Conservation (phyloP, 1,140 invertebrate species). For the silkworm (Bombyx mori) region ASM3026992v2 NC_085130.1:6760501-6761000, state of each 20-base stretch:
- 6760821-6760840: slow-evolving; percentile 43
- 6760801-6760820: slow-evolving; percentile 57
- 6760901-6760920: slow-evolving; percentile 53
- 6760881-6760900: slow-evolving; percentile 48
- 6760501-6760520: slow-evolving; percentile 43
- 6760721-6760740: slow-evolving; percentile 24
- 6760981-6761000: slow-evolving; percentile 72
- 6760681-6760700: slow-evolving; percentile 30
- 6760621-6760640: neutral
- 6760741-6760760: slow-evolving; percentile 43
- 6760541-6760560: slow-evolving; percentile 22
- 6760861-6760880: slow-evolving; percentile 36
- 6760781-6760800: slow-evolving; percentile 56
- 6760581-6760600: neutral
- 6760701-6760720: slow-evolving; percentile 20
- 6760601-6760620: neutral
- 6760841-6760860: slow-evolving; percentile 45
- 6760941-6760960: slow-evolving; percentile 55
- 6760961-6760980: slow-evolving; percentile 55
- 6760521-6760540: slow-evolving; percentile 35
- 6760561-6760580: neutral
- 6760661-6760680: neutral
- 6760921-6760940: slow-evolving; percentile 53
- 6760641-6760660: slow-evolving; percentile 6
- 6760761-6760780: slow-evolving; percentile 47